phyloP scores from a whole-genome alignment of 2,113 vertebrate genomes.

The Tetrao urogallus region DNA sequence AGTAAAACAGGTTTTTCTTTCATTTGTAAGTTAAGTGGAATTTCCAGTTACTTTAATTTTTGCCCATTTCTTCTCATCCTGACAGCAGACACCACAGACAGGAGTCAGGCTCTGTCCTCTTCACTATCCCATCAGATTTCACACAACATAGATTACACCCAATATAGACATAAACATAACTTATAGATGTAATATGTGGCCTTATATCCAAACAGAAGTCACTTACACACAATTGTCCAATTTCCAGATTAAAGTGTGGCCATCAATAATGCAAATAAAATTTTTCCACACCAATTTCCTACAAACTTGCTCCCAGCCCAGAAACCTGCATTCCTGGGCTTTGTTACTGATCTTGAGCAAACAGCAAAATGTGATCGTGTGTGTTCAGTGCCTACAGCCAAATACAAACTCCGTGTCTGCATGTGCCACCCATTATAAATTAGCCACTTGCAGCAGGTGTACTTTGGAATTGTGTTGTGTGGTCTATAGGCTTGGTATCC shows the following conservation, averaged over 20 bases:
- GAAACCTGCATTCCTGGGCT: rapidly evolving
- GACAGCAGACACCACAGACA: not conserved
- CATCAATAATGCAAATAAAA: not conserved
- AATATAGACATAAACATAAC: not conserved
- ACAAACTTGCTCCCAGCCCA: not conserved
- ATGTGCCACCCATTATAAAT: not conserved
- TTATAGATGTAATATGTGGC: not conserved
- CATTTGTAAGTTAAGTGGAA: not conserved
- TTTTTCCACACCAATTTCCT: not conserved
- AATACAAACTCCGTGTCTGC: not conserved
- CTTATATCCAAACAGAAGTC: not conserved
- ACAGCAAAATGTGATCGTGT: not conserved
- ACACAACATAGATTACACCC: not conserved
- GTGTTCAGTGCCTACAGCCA: not conserved
- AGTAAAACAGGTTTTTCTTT: not conserved
- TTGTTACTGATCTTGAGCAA: not conserved
- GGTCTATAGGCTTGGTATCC: not conserved
- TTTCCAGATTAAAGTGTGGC: not conserved
- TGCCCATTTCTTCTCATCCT: not conserved
- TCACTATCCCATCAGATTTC: not conserved
- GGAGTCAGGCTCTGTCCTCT: not conserved
- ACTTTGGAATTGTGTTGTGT: not conserved
- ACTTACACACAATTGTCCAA: not conserved
- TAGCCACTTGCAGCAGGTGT: not conserved
- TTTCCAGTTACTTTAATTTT: not conserved